Conservation (phyloP, 2,888 invertebrate species). For the Lasioglossum calceatum region DNA sequence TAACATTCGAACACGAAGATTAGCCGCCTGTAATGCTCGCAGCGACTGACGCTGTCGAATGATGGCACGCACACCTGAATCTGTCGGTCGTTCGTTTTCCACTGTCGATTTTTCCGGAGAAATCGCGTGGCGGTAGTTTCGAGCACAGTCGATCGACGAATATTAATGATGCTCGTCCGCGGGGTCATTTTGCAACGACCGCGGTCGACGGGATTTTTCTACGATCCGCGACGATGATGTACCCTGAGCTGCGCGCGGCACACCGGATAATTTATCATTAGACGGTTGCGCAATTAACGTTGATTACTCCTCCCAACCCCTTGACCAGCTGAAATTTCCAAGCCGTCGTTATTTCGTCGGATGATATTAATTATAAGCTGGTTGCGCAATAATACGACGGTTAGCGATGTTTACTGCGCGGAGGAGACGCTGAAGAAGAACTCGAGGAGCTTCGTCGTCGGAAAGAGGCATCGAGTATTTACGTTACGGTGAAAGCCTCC, state of each 20-base stretch:
- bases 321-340: slow-evolving; percentile 42
- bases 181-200: slow-evolving; percentile 49
- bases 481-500: background rate
- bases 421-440: background rate
- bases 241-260: slow-evolving; percentile 16
- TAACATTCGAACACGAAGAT: too few relatives aligned
- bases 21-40: background rate
- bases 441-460: background rate
- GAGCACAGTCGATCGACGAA: slow-evolving; percentile 41
- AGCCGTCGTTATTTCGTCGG: slow-evolving; percentile 49
- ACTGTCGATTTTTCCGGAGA: background rate
- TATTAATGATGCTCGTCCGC: slow-evolving; percentile 58
- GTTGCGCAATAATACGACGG: slow-evolving; percentile 57
- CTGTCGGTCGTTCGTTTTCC: background rate
- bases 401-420: slow-evolving; percentile 23
- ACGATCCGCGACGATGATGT: slow-evolving; percentile 8
- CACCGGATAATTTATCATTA: slow-evolving; percentile 69
- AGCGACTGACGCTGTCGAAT: background rate
- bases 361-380: slow-evolving; percentile 59
- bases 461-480: background rate
- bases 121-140: slow-evolving; percentile 15
- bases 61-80: background rate
- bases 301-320: slow-evolving; percentile 54
- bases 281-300: slow-evolving; percentile 68
- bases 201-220: slow-evolving; percentile 39